Conservation (phyloP, 2,113 vertebrate genomes). For the Montifringilla adamsi region DNA sequence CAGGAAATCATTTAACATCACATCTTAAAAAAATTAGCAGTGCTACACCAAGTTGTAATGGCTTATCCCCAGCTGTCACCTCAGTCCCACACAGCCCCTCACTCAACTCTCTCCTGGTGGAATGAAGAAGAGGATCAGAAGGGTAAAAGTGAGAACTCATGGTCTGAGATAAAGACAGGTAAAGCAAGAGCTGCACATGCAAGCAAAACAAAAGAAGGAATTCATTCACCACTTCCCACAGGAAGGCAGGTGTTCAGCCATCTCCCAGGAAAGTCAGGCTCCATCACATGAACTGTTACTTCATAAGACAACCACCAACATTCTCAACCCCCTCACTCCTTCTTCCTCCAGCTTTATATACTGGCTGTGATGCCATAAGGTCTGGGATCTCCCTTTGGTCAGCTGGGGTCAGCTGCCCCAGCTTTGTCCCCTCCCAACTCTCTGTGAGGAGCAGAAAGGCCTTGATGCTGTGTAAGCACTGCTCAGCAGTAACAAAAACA, state of each 20-base stretch:
- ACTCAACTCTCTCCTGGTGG: rapidly evolving
- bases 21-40: neutral
- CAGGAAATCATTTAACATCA: neutral
- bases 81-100: rapidly evolving
- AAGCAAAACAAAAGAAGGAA: neutral
- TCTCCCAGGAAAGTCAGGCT: neutral
- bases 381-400: neutral
- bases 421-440: neutral
- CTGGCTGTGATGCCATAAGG: rapidly evolving
- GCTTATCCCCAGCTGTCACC: neutral
- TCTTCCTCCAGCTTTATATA: neutral
- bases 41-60: neutral
- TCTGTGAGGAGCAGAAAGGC: neutral
- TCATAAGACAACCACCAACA: neutral
- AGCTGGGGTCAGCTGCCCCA: neutral
- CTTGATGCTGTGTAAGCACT: neutral
- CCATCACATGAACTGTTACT: rapidly evolving
- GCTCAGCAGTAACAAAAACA: neutral
- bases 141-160: rapidly evolving
- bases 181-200: neutral
- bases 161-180: neutral
- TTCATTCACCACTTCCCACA: neutral
- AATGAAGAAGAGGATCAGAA: neutral
- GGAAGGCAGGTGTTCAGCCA: neutral
- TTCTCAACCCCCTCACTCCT: rapidly evolving